Conservation (phyloP, 2,797 vertebrate genomes). For the Parambassis ranga region DNA sequence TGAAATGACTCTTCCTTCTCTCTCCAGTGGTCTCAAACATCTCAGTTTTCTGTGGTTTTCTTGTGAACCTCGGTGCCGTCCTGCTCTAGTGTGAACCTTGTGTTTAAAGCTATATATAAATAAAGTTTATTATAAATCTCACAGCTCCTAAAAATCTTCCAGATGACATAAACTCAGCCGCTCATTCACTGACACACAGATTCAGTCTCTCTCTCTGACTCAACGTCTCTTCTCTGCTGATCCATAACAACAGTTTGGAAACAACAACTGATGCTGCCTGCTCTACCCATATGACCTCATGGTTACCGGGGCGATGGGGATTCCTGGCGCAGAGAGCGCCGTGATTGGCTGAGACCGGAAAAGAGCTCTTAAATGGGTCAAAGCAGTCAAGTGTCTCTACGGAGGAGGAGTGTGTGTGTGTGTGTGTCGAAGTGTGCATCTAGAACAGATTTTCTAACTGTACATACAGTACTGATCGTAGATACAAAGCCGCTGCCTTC, state of each 20-base stretch:
- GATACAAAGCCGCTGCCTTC: conserved; percentile 17
- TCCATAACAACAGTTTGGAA: conserved; percentile 64
- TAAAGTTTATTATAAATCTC: too few species aligned
- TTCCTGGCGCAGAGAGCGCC: conserved; percentile 62
- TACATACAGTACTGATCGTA: conserved; percentile 23
- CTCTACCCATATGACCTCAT: conserved; percentile 73
- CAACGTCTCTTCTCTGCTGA: conserved; percentile 15
- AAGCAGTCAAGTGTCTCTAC: conserved; percentile 75
- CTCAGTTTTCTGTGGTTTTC: too few species aligned
- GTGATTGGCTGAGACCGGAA: conserved; percentile 64
- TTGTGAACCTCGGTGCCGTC: too few species aligned
- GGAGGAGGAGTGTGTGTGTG: conserved; percentile 40
- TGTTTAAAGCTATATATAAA: too few species aligned
- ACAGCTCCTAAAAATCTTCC: too few species aligned
- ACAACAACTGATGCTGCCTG: conserved; percentile 62
- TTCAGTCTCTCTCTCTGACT: conserved; percentile 12
- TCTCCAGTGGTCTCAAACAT: too few species aligned
- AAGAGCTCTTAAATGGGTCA: conserved; percentile 80
- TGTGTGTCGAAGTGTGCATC: conserved; percentile 30
- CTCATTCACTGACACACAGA: too few species aligned
- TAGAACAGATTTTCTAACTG: conserved; percentile 23
- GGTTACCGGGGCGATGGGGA: conserved; percentile 77
- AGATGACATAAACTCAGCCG: too few species aligned
- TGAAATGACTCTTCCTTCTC: too few species aligned
- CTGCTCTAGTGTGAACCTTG: too few species aligned